Evolutionary conservation across 2,113 vertebrate species (phyloP).

Genomic region (Ornithorhynchus anatinus): DNA sequence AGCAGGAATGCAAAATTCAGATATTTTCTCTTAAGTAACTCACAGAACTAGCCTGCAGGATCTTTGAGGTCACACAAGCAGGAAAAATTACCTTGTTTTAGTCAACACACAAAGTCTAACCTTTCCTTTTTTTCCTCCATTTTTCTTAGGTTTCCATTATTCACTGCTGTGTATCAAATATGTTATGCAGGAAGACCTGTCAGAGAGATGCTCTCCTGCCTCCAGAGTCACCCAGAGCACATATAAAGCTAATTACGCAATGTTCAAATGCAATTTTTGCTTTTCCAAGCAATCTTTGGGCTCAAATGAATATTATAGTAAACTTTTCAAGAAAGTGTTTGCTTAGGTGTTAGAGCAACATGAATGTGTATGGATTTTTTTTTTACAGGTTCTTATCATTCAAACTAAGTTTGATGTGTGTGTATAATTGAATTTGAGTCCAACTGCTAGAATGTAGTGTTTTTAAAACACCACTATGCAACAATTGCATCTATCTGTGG

Average conservation of each 20-base stretch:
- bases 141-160: slow-evolving; percentile 82
- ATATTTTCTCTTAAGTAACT: too few species aligned
- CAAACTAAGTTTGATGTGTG: background rate
- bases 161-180: slow-evolving; percentile 84
- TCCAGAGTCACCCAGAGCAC: slow-evolving; percentile 87
- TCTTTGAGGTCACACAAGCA: too few species aligned
- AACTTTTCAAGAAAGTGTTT: slow-evolving; percentile 16
- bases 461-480: background rate
- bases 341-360: background rate
- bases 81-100: background rate
- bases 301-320: slow-evolving; percentile 22
- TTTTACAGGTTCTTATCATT: background rate
- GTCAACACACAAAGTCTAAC: background rate
- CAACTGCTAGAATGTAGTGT: background rate
- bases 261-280: background rate
- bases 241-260: slow-evolving; percentile 48
- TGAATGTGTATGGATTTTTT: slow-evolving; percentile 7
- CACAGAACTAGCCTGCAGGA: too few species aligned
- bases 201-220: slow-evolving; percentile 81
- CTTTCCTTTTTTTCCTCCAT: background rate
- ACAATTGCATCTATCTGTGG: background rate
- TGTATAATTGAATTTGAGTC: background rate
- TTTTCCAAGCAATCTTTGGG: background rate
- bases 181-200: slow-evolving; percentile 84
- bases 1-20: too few species aligned